Evolutionary conservation across 2,888 invertebrate species (phyloP).

Genomic region (Catocala sponsa): DNA sequence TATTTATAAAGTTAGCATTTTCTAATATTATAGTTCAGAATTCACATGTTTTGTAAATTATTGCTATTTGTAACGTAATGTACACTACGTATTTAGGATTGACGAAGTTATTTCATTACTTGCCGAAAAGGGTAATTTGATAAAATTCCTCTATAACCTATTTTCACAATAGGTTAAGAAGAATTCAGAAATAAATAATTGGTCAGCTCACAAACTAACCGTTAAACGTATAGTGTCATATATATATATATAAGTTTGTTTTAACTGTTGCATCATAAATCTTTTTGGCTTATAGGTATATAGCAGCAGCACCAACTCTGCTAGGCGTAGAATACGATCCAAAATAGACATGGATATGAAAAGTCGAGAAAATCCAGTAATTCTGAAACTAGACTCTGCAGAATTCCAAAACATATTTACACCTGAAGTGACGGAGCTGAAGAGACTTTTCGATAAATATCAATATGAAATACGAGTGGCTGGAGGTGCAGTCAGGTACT

Average conservation of each 20-base stretch:
- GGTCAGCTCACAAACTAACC: background rate
- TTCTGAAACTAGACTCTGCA: constrained; percentile 91
- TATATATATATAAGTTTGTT: no score
- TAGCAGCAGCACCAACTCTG: constrained; percentile 38
- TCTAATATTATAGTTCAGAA: background rate
- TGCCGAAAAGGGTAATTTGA: constrained; percentile 46
- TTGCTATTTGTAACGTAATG: constrained; percentile 46
- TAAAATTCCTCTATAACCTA: constrained; percentile 19
- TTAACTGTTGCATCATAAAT: background rate
- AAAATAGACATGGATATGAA: constrained; percentile 74
- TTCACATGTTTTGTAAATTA: background rate
- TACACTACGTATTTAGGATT: constrained; percentile 38
- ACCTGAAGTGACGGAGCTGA: constrained; percentile 92
- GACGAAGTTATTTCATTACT: constrained; percentile 40
- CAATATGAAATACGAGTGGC: constrained; percentile 96
- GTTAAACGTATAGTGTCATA: background rate
- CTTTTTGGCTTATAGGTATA: constrained; percentile 46
- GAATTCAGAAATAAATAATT: background rate
- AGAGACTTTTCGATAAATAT: constrained; percentile 93
- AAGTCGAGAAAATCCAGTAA: constrained; percentile 89
- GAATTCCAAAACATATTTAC: constrained; percentile 94
- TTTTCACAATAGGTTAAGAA: background rate
- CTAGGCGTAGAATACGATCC: constrained; percentile 60
- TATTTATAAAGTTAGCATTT: background rate
- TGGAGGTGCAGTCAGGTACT: constrained; percentile 97